Conservation (phyloP, 1,140 invertebrate genomes). For the Cotesia typhae region DNA sequence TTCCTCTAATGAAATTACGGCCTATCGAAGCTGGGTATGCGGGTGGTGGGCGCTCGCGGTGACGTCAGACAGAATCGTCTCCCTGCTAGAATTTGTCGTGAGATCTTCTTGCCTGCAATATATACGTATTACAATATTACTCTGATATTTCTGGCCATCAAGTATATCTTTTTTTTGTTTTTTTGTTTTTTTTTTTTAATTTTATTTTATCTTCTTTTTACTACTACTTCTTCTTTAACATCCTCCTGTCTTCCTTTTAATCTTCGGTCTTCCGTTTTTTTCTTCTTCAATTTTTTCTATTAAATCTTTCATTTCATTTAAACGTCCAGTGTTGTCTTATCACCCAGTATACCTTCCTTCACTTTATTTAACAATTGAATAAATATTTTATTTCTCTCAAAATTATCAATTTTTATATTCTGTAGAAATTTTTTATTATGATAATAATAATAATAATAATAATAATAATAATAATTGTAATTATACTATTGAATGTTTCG, state of each 20-base stretch:
- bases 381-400: too few relatives aligned
- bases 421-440: not conserved
- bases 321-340: too few relatives aligned
- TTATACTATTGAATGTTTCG: slow-evolving; percentile 49
- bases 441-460: not conserved
- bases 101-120: slow-evolving; percentile 64
- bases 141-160: slow-evolving; percentile 52
- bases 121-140: slow-evolving; percentile 55
- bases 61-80: slow-evolving; percentile 62
- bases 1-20: slow-evolving; percentile 40
- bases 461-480: not conserved
- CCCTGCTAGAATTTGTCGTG: slow-evolving; percentile 63
- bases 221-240: slow-evolving; percentile 2
- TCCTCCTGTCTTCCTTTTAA: slow-evolving; percentile 19
- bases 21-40: slow-evolving; percentile 55
- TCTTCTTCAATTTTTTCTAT: too few relatives aligned
- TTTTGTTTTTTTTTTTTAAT: slow-evolving; percentile 35
- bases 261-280: slow-evolving; percentile 37
- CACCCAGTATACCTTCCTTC: too few relatives aligned
- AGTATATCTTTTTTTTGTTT: slow-evolving; percentile 39
- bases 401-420: too few relatives aligned
- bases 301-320: too few relatives aligned
- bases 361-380: too few relatives aligned
- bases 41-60: slow-evolving; percentile 62
- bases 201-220: not conserved